Evolutionary conservation across 2,797 vertebrate species (phyloP).

Genomic region (Neoniphon sammara): DNA sequence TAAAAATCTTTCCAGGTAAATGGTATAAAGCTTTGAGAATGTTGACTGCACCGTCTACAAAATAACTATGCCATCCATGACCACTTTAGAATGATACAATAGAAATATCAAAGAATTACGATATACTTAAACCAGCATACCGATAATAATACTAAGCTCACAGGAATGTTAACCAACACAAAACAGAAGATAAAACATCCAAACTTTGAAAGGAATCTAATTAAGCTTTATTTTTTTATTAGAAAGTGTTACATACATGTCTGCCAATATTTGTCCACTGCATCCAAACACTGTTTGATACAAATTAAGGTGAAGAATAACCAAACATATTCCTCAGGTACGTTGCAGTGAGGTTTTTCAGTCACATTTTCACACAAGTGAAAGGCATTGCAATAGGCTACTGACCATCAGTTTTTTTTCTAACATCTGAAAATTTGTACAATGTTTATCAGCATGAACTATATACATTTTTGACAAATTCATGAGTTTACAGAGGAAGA

Average conservation of each 20-base stretch:
- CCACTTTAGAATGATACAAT: too few relatives aligned
- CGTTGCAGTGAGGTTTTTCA: slow-evolving; percentile 52
- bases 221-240: slow-evolving; percentile 66
- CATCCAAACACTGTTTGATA: slow-evolving; percentile 70
- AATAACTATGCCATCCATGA: too few relatives aligned
- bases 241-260: slow-evolving; percentile 79
- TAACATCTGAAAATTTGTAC: slow-evolving; percentile 76
- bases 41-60: too few relatives aligned
- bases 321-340: slow-evolving; percentile 53
- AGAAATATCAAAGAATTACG: too few relatives aligned
- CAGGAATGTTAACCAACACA: background rate
- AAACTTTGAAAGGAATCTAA: slow-evolving; percentile 41
- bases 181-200: background rate
- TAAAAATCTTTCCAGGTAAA: too few relatives aligned
- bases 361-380: slow-evolving; percentile 70
- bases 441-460: slow-evolving; percentile 60
- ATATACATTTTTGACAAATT: slow-evolving; percentile 63
- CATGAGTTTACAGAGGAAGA: slow-evolving; percentile 34
- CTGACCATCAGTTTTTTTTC: slow-evolving; percentile 62
- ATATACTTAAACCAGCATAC: too few relatives aligned
- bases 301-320: slow-evolving; percentile 75
- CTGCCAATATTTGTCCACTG: slow-evolving; percentile 67
- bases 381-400: slow-evolving; percentile 69
- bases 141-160: too few relatives aligned
- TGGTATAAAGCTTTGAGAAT: too few relatives aligned